Conservation (phyloP, 1,140 invertebrate species). For the Megalonaias nervosa region DNA sequence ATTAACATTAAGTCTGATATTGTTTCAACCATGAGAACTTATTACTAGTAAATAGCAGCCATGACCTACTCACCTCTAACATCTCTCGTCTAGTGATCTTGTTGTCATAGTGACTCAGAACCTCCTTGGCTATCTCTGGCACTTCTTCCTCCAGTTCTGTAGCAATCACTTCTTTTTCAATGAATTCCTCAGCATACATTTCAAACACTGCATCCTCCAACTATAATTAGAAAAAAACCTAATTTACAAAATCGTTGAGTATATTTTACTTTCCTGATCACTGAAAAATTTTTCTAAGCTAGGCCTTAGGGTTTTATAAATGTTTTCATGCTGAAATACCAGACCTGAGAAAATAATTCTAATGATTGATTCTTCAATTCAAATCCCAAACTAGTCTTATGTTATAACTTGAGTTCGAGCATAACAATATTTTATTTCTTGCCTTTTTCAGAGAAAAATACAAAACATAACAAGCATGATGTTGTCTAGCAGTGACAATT, state of each 20-base stretch:
- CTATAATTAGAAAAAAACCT: constrained; percentile 31
- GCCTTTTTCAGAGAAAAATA: too few relatives aligned
- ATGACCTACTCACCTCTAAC: constrained; percentile 41
- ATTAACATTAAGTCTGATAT: too few relatives aligned
- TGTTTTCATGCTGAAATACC: too few relatives aligned
- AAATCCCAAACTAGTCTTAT: too few relatives aligned
- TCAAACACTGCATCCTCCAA: constrained; percentile 56
- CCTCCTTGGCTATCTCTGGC: constrained; percentile 52
- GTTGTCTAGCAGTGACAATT: too few relatives aligned
- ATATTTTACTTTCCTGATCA: not conserved
- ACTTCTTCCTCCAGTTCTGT: constrained; percentile 55
- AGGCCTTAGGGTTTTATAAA: too few relatives aligned
- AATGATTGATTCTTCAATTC: too few relatives aligned
- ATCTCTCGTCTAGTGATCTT: constrained; percentile 57
- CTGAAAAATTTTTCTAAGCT: too few relatives aligned
- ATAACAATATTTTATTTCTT: too few relatives aligned
- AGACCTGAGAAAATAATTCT: too few relatives aligned
- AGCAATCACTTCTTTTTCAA: constrained; percentile 55
- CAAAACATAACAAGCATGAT: too few relatives aligned
- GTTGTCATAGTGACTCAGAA: constrained; percentile 54
- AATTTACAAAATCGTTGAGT: not conserved
- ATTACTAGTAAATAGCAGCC: not conserved
- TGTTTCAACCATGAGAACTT: not conserved
- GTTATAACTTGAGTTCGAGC: too few relatives aligned
- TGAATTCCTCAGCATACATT: constrained; percentile 50